Evolutionary conservation across 2,888 invertebrate species (phyloP).

Genomic region (Rhingia campestris): DNA sequence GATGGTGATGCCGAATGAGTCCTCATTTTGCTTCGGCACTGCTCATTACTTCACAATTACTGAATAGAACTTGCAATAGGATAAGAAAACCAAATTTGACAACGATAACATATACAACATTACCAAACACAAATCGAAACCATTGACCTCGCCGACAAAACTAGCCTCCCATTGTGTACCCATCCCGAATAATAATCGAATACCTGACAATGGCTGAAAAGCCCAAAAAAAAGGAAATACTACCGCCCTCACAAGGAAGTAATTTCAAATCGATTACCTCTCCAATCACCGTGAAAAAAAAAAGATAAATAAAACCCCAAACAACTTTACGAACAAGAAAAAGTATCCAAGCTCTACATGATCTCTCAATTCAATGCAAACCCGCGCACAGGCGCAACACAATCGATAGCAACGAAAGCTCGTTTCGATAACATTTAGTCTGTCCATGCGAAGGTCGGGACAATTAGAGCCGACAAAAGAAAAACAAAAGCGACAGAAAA

Average conservation of each 20-base stretch:
- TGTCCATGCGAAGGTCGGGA: constrained; percentile 39
- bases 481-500: background rate
- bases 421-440: background rate
- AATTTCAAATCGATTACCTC: constrained; percentile 38
- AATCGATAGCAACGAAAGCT: background rate
- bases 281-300: background rate
- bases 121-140: constrained; percentile 7
- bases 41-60: too few species aligned
- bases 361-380: background rate
- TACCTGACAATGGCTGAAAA: background rate
- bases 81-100: too few species aligned
- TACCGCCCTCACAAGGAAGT: constrained; percentile 25
- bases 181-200: constrained; percentile 2
- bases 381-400: background rate
- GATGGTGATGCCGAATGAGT: too few species aligned
- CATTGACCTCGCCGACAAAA: constrained; percentile 32
- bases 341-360: constrained; percentile 10
- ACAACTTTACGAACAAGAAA: constrained; percentile 27
- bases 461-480: constrained; percentile 16
- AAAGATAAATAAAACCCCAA: constrained; percentile 13
- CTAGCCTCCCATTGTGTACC: background rate
- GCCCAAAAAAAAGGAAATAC: constrained; percentile 9
- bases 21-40: too few species aligned
- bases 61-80: too few species aligned
- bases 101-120: background rate